Percentiles rank a stretch among this genome's conserved stretches.
These are phyloP conservation scores for Ochropacha duplaris DNA, from an alignment of 2,888 invertebrate species.

Conservation along the genomic window DNA sequence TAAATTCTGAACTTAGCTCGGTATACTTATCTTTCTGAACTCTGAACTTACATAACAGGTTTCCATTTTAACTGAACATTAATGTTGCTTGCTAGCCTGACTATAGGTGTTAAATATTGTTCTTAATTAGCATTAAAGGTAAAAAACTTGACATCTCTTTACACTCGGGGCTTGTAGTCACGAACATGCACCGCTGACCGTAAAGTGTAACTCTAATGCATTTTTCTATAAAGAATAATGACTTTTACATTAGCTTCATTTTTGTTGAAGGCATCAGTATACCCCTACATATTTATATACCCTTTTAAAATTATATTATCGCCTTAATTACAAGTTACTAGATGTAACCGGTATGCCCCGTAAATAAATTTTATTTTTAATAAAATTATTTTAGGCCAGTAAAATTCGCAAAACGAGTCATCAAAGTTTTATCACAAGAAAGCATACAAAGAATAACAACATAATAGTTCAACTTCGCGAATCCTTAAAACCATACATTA, in stretches of 20 bases:
- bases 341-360: too few species aligned
- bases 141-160: constrained; percentile 51
- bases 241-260: constrained; percentile 6
- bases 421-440: too few species aligned
- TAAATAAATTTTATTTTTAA: too few species aligned
- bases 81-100: background rate
- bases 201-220: constrained; percentile 30
- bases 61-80: background rate
- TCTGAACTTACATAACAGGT: background rate
- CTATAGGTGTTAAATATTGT: constrained; percentile 28
- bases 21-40: background rate
- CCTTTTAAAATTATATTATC: too few species aligned
- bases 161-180: constrained; percentile 39
- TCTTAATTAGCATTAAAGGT: constrained; percentile 33
- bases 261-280: background rate
- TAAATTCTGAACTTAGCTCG: background rate
- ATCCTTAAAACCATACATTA: too few species aligned
- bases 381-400: too few species aligned
- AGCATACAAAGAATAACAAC: too few species aligned
- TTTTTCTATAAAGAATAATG: constrained; percentile 29
- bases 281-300: too few species aligned
- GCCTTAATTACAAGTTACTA: too few species aligned
- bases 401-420: too few species aligned
- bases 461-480: too few species aligned
- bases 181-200: constrained; percentile 18